Conservation (phyloP, 1,140 invertebrate genomes). For the fruit fly (Drosophila melanogaster) region DNA sequence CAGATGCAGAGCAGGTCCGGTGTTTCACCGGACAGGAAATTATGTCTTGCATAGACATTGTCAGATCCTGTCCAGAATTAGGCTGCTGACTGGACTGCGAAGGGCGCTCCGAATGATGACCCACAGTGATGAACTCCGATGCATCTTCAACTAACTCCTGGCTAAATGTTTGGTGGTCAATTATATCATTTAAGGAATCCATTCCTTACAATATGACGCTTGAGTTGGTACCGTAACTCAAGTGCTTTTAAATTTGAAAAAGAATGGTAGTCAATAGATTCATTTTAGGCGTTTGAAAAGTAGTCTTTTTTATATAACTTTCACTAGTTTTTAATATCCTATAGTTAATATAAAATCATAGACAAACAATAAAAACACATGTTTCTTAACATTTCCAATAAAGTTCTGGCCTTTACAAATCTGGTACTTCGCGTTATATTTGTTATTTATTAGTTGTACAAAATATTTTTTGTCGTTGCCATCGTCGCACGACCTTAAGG, state of each 20-base stretch:
- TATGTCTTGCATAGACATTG: slow-evolving; percentile 42
- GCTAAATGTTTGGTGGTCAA: slow-evolving; percentile 87
- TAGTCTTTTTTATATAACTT: background rate
- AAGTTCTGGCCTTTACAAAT: background rate
- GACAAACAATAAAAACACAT: background rate
- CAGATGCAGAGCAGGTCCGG: background rate
- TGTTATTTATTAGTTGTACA: slow-evolving; percentile 26
- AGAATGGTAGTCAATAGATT: background rate
- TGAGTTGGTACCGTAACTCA: background rate
- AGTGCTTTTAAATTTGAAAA: slow-evolving; percentile 12
- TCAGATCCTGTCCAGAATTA: slow-evolving; percentile 20
- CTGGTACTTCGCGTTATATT: slow-evolving; percentile 3
- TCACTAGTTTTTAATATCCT: background rate
- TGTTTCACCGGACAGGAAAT: slow-evolving; percentile 29
- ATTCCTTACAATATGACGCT: slow-evolving; percentile 73
- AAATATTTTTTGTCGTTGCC: slow-evolving; percentile 35
- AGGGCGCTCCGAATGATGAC: slow-evolving; percentile 4
- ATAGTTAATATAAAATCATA: no score
- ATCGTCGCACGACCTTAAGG: slow-evolving; percentile 37
- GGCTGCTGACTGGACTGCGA: slow-evolving; percentile 1
- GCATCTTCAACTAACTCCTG: slow-evolving; percentile 86
- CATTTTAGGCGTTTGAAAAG: background rate
- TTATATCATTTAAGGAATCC: slow-evolving; percentile 89
- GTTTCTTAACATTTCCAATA: background rate
- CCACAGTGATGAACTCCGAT: slow-evolving; percentile 77